Evolutionary conservation across 2,113 vertebrate genomes (phyloP).

Genomic region (Elgaria multicarinata): DNA sequence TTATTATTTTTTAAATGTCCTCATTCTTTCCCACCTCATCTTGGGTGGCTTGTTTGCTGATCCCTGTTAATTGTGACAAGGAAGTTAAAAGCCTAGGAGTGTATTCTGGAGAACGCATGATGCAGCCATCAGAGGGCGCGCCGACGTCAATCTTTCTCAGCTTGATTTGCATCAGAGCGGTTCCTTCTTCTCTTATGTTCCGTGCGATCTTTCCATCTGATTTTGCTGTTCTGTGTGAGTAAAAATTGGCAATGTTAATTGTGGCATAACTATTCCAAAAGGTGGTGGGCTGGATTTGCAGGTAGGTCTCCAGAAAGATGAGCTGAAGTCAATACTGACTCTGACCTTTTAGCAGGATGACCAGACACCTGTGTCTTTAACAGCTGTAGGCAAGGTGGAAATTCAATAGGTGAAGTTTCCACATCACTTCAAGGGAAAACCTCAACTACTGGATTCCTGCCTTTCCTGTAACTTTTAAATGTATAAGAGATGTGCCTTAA

Average conservation of each 20-base stretch:
- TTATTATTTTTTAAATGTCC: no score
- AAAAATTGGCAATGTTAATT: not conserved
- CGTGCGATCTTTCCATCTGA: not conserved
- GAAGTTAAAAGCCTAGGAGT: not conserved
- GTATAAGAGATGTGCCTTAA: not conserved
- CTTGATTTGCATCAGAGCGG: not conserved
- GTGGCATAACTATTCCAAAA: not conserved
- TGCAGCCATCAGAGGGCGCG: slow-evolving; percentile 5
- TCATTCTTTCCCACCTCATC: not conserved
- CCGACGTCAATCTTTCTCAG: not conserved
- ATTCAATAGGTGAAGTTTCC: not conserved
- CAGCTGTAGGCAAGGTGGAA: not conserved
- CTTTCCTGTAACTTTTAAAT: not conserved
- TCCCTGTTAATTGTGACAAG: not conserved
- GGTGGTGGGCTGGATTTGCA: not conserved
- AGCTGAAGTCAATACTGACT: not conserved
- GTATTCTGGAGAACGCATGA: not conserved
- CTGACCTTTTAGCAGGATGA: not conserved
- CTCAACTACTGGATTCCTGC: not conserved
- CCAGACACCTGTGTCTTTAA: not conserved
- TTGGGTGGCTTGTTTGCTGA: no score
- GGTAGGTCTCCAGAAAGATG: not conserved
- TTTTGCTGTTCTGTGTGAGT: not conserved
- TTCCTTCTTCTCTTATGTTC: not conserved
- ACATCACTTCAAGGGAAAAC: not conserved